Conservation (phyloP, 1,140 invertebrate genomes). For the Lucilia cuprina region DNA sequence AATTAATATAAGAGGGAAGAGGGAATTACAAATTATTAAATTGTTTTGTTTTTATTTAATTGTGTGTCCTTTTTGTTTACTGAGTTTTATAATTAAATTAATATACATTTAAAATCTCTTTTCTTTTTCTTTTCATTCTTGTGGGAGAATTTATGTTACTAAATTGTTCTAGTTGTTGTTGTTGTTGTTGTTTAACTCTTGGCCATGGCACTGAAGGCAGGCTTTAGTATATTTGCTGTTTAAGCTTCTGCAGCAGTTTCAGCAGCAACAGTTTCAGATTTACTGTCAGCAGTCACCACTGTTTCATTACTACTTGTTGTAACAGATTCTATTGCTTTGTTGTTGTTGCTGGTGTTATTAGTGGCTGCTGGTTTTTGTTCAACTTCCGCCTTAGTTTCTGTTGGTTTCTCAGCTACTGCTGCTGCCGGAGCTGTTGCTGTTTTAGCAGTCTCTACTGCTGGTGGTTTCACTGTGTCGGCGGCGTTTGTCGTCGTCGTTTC, state of each 20-base stretch:
- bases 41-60: not conserved
- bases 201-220: not conserved
- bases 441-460: not conserved
- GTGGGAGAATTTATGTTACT: conserved; percentile 9
- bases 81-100: not conserved
- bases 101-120: not conserved
- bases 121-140: not conserved
- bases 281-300: not conserved
- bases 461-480: not conserved
- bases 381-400: not conserved
- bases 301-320: not conserved
- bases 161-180: not conserved
- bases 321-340: not conserved
- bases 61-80: not conserved
- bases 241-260: not conserved
- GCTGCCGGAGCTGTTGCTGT: not conserved
- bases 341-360: conserved; percentile 20
- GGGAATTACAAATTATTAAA: not conserved
- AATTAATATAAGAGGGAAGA: not conserved
- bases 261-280: not conserved
- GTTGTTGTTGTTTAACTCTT: not conserved
- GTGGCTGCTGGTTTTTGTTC: conserved; percentile 21
- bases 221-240: not conserved
- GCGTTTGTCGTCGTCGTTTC: not conserved
- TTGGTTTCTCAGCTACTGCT: not conserved